These are phyloP conservation scores for Poecilobothrus nobilitatus DNA, from an alignment of 2,888 invertebrate species.

Conservation along the genomic window DNA sequence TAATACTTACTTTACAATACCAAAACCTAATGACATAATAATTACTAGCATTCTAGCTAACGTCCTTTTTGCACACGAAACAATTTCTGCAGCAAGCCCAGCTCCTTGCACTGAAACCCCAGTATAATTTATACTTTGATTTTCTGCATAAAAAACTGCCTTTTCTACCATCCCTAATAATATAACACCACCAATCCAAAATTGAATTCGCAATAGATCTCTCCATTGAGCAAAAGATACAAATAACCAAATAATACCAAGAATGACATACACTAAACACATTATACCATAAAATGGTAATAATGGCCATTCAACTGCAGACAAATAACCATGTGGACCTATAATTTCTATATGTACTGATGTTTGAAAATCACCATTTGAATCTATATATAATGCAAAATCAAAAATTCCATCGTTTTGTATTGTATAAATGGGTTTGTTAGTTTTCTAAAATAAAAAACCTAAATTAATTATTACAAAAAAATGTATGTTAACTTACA, in stretches of 20 bases:
- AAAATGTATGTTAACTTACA: not conserved
- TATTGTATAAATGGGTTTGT: slow-evolving; percentile 50
- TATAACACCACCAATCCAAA: slow-evolving; percentile 92
- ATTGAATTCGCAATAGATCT: slow-evolving; percentile 84
- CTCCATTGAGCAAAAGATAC: slow-evolving; percentile 83
- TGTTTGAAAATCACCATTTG: slow-evolving; percentile 48
- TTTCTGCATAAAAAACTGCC: slow-evolving; percentile 86
- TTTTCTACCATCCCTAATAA: slow-evolving; percentile 78
- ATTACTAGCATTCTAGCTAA: slow-evolving; percentile 89
- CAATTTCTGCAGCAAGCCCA: slow-evolving; percentile 78
- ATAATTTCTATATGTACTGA: slow-evolving; percentile 63
- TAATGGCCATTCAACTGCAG: slow-evolving; percentile 83
- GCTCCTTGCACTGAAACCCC: slow-evolving; percentile 59
- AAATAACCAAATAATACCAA: slow-evolving; percentile 72
- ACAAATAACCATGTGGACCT: slow-evolving; percentile 71
- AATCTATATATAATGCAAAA: slow-evolving; percentile 47
- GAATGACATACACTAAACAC: slow-evolving; percentile 79
- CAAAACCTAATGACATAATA: slow-evolving; percentile 90
- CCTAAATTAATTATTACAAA: not conserved
- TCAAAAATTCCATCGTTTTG: slow-evolving; percentile 66
- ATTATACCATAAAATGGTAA: slow-evolving; percentile 83
- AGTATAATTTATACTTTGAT: slow-evolving; percentile 64
- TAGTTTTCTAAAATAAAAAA: slow-evolving; percentile 30
- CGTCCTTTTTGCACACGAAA: slow-evolving; percentile 85
- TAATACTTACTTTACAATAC: slow-evolving; percentile 77